These are phyloP conservation scores for Enteromius fasciolatus DNA, from an alignment of 2,797 vertebrate species.

Conservation along the genomic window DNA sequence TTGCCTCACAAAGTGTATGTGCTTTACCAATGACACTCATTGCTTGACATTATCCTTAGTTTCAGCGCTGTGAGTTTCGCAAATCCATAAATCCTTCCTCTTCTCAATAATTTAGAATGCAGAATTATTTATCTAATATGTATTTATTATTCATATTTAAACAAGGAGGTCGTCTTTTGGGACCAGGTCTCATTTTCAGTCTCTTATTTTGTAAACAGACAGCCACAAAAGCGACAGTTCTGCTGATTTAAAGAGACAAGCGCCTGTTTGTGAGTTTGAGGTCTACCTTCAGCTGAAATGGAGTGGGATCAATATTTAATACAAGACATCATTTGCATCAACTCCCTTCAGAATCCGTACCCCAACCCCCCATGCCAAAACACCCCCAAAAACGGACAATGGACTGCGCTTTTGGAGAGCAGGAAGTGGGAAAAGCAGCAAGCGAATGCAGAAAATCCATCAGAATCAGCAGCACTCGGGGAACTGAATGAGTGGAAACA, in stretches of 20 bases:
- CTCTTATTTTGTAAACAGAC: slow-evolving; percentile 85
- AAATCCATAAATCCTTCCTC: slow-evolving; percentile 75
- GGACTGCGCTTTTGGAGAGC: slow-evolving; percentile 61
- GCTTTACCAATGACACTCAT: slow-evolving; percentile 23
- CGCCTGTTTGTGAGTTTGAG: slow-evolving; percentile 77
- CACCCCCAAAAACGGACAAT: slow-evolving; percentile 71
- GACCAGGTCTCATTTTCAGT: slow-evolving; percentile 87
- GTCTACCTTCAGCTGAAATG: slow-evolving; percentile 83
- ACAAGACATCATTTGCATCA: slow-evolving; percentile 74
- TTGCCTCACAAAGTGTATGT: not conserved
- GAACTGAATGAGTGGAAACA: slow-evolving; percentile 51
- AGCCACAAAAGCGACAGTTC: slow-evolving; percentile 78
- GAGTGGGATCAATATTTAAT: slow-evolving; percentile 82
- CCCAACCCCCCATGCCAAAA: not conserved
- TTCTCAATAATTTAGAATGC: slow-evolving; percentile 78
- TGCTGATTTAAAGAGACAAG: slow-evolving; percentile 83
- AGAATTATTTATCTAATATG: slow-evolving; percentile 85
- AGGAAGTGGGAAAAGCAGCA: slow-evolving; percentile 60
- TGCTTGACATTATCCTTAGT: slow-evolving; percentile 34
- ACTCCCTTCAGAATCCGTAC: slow-evolving; percentile 54
- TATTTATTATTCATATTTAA: slow-evolving; percentile 85
- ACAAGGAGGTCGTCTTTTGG: slow-evolving; percentile 80
- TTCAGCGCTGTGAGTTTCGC: slow-evolving; percentile 60
- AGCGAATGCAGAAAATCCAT: slow-evolving; percentile 51
- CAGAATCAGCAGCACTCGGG: slow-evolving; percentile 35